Evolutionary conservation across 2,888 invertebrate species (phyloP).

Genomic region (Amorpha juglandis): DNA sequence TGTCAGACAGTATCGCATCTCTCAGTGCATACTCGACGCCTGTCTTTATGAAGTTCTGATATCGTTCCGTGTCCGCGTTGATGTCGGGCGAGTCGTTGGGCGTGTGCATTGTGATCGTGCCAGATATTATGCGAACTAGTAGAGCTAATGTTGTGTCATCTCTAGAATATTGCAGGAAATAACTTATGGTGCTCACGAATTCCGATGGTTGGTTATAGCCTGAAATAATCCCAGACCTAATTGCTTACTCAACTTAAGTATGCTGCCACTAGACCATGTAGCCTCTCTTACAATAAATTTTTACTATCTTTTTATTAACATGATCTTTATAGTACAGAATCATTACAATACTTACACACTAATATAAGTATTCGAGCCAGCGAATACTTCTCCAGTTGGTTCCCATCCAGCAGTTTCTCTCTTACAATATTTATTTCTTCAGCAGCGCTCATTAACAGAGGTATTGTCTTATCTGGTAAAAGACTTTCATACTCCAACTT

Average conservation of each 20-base stretch:
- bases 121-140: conserved; percentile 85
- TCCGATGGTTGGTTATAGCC: conserved; percentile 86
- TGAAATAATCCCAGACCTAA: conserved; percentile 39
- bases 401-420: conserved; percentile 68
- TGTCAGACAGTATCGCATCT: conserved; percentile 68
- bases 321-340: not conserved
- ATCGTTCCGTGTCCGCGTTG: conserved; percentile 67
- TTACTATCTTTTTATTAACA: no score
- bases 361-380: conserved; percentile 75
- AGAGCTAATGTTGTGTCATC: conserved; percentile 85
- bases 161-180: conserved; percentile 84
- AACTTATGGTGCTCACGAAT: conserved; percentile 85
- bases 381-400: conserved; percentile 73
- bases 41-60: conserved; percentile 65
- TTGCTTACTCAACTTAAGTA: no score
- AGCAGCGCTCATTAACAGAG: conserved; percentile 69
- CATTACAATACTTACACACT: conserved; percentile 66
- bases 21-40: conserved; percentile 75
- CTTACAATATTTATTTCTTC: conserved; percentile 70
- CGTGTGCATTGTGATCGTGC: conserved; percentile 81
- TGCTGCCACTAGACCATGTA: no score
- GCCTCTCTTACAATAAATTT: no score
- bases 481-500: conserved; percentile 76
- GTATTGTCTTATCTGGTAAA: conserved; percentile 67
- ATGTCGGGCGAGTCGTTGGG: conserved; percentile 67